These are phyloP conservation scores for Branchinecta lynchi DNA, from an alignment of 1,140 invertebrate species.

Conservation along the genomic window DNA sequence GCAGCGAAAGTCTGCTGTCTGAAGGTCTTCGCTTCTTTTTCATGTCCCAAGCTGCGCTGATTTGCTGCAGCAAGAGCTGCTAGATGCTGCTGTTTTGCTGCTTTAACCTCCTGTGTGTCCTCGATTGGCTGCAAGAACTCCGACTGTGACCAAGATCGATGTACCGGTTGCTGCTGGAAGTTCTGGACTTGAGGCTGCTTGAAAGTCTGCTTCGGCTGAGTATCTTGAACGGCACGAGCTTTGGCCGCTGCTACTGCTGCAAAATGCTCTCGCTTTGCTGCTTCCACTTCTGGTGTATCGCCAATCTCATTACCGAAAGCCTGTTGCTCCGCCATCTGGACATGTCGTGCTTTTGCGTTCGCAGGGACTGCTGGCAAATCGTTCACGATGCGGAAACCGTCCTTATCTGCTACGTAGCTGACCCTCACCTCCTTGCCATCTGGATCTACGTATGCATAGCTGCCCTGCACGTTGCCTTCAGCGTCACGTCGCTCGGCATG, in stretches of 20 bases:
- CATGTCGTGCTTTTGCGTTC: too few relatives aligned
- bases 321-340: too few relatives aligned
- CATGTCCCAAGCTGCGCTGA: constrained; percentile 11
- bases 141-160: constrained; percentile 16
- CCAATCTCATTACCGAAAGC: neutral
- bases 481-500: constrained; percentile 35
- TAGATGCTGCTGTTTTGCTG: constrained; percentile 29
- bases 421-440: constrained; percentile 36
- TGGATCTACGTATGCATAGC: constrained; percentile 38
- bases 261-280: constrained; percentile 29
- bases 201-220: neutral
- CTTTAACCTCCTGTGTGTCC: constrained; percentile 20
- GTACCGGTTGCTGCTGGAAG: neutral
- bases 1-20: constrained; percentile 32
- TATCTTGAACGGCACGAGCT: constrained; percentile 13
- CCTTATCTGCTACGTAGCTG: constrained; percentile 35
- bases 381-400: constrained; percentile 34
- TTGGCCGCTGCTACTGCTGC: constrained; percentile 27
- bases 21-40: too few relatives aligned
- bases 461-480: constrained; percentile 38
- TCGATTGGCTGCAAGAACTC: constrained; percentile 8
- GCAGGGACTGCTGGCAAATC: constrained; percentile 26
- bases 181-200: too few relatives aligned
- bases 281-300: constrained; percentile 20
- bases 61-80: constrained; percentile 27